Conservation (phyloP, 2,113 vertebrate species). For the Chloebia gouldiae region DNA sequence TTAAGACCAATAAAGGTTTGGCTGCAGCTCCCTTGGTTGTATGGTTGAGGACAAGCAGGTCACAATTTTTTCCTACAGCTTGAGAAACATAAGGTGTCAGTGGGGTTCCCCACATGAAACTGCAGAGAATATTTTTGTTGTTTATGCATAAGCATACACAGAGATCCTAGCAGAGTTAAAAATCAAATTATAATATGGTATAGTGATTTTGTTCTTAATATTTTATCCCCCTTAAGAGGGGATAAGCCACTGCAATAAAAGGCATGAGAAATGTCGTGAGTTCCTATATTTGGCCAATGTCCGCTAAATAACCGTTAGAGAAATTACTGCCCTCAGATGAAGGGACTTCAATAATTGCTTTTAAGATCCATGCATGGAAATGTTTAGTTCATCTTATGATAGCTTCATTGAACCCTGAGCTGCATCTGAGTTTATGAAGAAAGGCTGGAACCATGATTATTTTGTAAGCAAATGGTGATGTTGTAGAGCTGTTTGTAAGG, state of each 20-base stretch:
- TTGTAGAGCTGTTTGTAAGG: background rate
- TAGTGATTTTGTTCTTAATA: background rate
- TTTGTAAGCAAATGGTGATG: background rate
- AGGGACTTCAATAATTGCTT: background rate
- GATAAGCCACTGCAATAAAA: background rate
- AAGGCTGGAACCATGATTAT: background rate
- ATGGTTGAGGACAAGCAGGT: background rate
- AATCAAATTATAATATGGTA: background rate
- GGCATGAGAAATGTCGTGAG: background rate
- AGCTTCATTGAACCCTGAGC: background rate
- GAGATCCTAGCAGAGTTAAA: background rate
- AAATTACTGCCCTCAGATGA: background rate
- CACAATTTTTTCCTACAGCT: background rate
- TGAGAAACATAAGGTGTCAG: background rate
- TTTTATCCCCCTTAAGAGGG: background rate
- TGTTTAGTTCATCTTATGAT: background rate
- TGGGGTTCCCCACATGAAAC: background rate
- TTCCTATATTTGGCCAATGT: background rate
- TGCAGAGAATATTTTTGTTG: background rate
- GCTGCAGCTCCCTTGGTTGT: background rate
- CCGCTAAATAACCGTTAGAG: background rate
- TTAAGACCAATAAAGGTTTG: background rate
- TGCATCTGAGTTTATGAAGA: background rate
- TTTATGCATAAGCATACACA: constrained; percentile 22
- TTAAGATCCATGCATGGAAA: background rate